phyloP scores from a whole-genome alignment of 2,888 invertebrate species.

The Heliconius ethilla region DNA sequence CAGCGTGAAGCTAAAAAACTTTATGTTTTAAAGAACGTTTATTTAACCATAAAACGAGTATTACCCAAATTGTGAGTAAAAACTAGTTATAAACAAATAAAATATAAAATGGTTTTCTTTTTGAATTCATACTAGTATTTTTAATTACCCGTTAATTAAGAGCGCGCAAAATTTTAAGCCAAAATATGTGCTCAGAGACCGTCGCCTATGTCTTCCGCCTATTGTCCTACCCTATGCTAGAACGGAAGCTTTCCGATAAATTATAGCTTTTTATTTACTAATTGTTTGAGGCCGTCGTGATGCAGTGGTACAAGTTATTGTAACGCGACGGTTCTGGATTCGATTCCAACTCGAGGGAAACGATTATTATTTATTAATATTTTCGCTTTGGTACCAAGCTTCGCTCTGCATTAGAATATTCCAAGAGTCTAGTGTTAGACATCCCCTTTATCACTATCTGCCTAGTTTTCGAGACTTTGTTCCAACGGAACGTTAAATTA shows the following conservation, averaged over 20 bases:
- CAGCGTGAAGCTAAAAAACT: not conserved
- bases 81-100: not conserved
- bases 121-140: not conserved
- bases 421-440: not conserved
- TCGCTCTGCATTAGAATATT: no score
- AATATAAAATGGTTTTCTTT: not conserved
- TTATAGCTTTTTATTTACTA: slow-evolving; percentile 34
- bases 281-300: not conserved
- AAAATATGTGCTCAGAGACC: slow-evolving; percentile 51
- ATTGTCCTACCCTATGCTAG: slow-evolving; percentile 54
- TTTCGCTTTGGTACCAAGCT: no score
- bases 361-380: no score
- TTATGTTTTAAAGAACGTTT: no score
- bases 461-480: not conserved
- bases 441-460: not conserved
- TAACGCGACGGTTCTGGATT: no score
- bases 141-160: not conserved
- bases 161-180: slow-evolving; percentile 14
- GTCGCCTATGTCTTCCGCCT: slow-evolving; percentile 73
- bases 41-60: no score
- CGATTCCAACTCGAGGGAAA: no score
- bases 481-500: no score
- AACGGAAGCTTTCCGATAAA: slow-evolving; percentile 38
- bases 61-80: no score
- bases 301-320: no score